Base-by-base conservation (phyloP, 2,113 vertebrate genomes). In the Clupea harengus region DNA sequence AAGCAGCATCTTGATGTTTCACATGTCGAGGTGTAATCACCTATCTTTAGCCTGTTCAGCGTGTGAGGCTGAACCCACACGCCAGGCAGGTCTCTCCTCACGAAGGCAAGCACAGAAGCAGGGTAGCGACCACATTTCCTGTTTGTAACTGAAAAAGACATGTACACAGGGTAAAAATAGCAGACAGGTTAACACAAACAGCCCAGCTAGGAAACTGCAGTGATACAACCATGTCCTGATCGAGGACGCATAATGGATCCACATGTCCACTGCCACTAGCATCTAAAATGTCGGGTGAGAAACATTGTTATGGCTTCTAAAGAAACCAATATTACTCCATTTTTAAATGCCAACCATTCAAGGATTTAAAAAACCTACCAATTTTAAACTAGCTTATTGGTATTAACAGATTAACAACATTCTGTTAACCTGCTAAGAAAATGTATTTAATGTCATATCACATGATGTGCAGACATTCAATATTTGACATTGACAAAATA, bases 121-220 rank as follows among this genome's bases (percentile, higher is more conserved):
- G 93, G 91, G 92, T 93, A 82, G 85, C 82, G 90, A 91, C 84
- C 82, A 86, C 87, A 88, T 84, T 95, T 95, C 95, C 95, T 95
- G 95, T 94, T 94, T 95, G 92, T 93, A 95, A 95, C 94, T 91
- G 94, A 93, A 94, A 92, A 94, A 90, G 87, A 91, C 85, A 57
- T 83, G 47, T 25, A 82, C 17, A 83, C 84, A 82, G 82, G 85
- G 90, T 92, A 94, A 93, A 95, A 94, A 94, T 93, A 95, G 91
- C 90, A 84, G 67, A 85, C 57, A 88, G 81, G 72, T 60, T 60
- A 1, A 60, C 83, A 87, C 49, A 88, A 80, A 72, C 32, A 75
- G 80, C 72, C 83, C 54, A 5, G 54, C 54, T 22, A 60, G 45
- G 54, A 13, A 81, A 85, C 54, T 17, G 44, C 28, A 57, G 81